Evolutionary conservation across 2,113 vertebrate genomes (phyloP), one percentile per base, ranked within the genome.

Genomic region (Tamias sibiricus): DNA sequence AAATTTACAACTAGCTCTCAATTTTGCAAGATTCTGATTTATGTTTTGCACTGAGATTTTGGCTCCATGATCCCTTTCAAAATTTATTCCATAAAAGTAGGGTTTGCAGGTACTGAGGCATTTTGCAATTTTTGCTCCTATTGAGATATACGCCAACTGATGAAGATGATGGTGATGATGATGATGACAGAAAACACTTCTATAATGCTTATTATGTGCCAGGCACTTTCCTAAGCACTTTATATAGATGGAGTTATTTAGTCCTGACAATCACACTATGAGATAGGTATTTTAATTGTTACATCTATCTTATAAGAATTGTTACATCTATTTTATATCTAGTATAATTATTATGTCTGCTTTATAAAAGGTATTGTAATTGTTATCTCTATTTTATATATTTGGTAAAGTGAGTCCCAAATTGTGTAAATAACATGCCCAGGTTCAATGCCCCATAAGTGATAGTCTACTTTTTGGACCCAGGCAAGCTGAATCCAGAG

Each of bases 121-220:
- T 82, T 85, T 64, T 94, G 69, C 35, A 72, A 22, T 90, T 91
- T 96, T 62, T 81, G 82, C 28, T 90, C 64, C 49, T 93, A 95
- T 95, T 87, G 93, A 80, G 32, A 71, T 77, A 95, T 19, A 37
- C 8, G 75, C 40, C 69, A 87, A 83, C 17, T 81, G 24, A 88
- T 26, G 1, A 72, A 84, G 47, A 79, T 37, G 40, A 94, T 75
- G 9, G 35, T 35, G 62, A 68, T 49, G 47, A 49, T 4, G 8
- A 52, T 11, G 8, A 44, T 62, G 11, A 75, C 37, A 92, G 52
- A 20, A 82, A 89, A 82, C 12, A 68, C 26, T 40, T 86, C 47
- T 59, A 79, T 54, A 83, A 72, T 66, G 44, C 26, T 76, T 89
- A 35, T 35, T 62, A 64, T 17, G 22, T 75, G 26, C 49, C 28